Base-by-base conservation (phyloP, 2,888 invertebrate genomes). In the Elgonia sp. region DNA sequence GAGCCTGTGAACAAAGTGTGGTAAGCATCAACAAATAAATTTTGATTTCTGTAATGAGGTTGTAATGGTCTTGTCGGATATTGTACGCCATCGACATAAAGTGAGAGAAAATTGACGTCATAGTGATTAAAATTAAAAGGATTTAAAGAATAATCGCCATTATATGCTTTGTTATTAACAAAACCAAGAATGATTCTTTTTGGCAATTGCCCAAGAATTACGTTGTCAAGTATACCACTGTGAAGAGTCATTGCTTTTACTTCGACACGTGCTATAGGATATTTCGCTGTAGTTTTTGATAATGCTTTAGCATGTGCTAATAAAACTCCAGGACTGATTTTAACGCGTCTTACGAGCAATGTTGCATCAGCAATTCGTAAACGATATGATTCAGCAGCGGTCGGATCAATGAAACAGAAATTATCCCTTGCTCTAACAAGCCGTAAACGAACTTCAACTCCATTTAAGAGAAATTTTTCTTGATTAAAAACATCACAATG, bases 141-240 rank as follows among this genome's bases (percentile, higher is more conserved):
- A 40, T 89, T 91, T 0, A 69, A 21, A 5, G 0, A 50, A 12
- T 40, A 67, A 53, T 87, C 84, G 5, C 90, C 89, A 20, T 91
- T 91, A 70, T 84, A 91, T 6, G 89, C 81, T 82, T 81, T 89
- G 55, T 91, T 91, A 62, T 89, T 67, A 0, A 91, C 91, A 70
- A 93, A 92, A 7, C 91, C 92, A 18, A 93, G 40, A 21, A 93
- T 88, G 12, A 93, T 84, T 63, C 92, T 85, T 81, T 91, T 91
- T 0, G 94, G 93, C 16, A 93, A 70, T 76, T 91, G 91, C 0
- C 92, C 92, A 2, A 90, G 53, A 79, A 92, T 92, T 10, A 93
- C 55, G 72, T 93, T 93, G 67, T 94, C 93, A 60, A 93, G 84
- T 18, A 91, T 89, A 0, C 90, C 90, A 2, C 77, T 14, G 10